Percentiles rank a stretch among this genome's conserved stretches.
These are phyloP conservation scores for Syritta pipiens DNA, from an alignment of 2,888 invertebrate species.

Conservation along the genomic window DNA sequence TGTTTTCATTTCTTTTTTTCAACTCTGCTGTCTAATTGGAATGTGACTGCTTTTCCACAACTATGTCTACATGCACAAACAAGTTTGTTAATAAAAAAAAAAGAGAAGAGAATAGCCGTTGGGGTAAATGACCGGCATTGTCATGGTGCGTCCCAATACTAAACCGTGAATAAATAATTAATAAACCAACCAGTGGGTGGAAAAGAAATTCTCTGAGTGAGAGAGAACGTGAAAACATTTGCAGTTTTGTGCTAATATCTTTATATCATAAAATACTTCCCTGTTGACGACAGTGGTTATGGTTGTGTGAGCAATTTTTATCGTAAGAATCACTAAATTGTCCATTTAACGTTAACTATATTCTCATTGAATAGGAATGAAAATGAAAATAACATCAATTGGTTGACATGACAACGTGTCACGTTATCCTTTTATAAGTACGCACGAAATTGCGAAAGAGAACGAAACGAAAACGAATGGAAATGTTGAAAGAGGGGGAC, in stretches of 20 bases:
- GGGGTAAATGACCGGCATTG: conserved; percentile 49
- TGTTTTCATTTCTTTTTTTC: conserved; percentile 12
- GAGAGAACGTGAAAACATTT: neutral
- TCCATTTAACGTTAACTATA: too few relatives aligned
- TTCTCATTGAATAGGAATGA: too few relatives aligned
- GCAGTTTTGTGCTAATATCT: neutral
- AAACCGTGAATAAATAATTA: neutral
- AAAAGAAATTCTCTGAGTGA: neutral
- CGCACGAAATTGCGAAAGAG: too few relatives aligned
- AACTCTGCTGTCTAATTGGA: conserved; percentile 28
- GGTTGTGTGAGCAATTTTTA: too few relatives aligned
- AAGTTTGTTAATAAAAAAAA: conserved; percentile 11
- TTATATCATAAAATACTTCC: too few relatives aligned
- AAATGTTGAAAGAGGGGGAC: too few relatives aligned
- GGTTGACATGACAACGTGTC: too few relatives aligned
- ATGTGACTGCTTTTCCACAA: conserved; percentile 8
- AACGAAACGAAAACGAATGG: too few relatives aligned
- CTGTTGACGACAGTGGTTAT: too few relatives aligned
- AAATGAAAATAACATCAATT: too few relatives aligned
- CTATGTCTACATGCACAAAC: conserved; percentile 2
- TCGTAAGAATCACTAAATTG: too few relatives aligned
- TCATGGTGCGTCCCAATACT: conserved; percentile 18
- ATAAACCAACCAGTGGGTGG: conserved; percentile 6
- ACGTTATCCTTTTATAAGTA: too few relatives aligned
- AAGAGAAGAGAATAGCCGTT: conserved; percentile 11